phyloP scores from a whole-genome alignment of 1,140 invertebrate species.

The Saccostrea cuccullata region DNA sequence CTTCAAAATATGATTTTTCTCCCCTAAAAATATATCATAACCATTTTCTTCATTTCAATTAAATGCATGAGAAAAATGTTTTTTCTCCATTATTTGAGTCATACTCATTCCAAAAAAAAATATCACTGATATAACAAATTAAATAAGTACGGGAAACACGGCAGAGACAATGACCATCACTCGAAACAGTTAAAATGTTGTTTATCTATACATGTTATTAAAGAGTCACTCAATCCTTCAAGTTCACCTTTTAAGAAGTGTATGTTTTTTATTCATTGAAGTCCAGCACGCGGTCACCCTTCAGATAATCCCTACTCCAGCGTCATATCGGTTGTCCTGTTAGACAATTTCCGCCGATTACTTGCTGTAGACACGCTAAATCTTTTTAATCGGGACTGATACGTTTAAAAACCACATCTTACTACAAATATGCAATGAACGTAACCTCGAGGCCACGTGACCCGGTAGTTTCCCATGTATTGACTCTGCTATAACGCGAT shows the following conservation, averaged over 20 bases:
- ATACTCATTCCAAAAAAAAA: background rate
- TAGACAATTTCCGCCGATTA: background rate
- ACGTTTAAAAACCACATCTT: background rate
- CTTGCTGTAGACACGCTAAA: background rate
- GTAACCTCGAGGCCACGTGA: background rate
- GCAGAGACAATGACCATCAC: background rate
- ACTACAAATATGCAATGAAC: background rate
- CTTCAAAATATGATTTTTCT: no score
- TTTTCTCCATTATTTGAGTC: background rate
- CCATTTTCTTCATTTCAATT: no score
- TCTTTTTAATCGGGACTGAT: background rate
- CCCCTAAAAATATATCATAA: no score
- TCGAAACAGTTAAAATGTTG: background rate
- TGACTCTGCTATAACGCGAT: background rate
- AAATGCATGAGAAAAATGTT: no score
- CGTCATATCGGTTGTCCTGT: background rate
- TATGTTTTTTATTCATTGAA: background rate
- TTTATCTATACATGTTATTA: background rate
- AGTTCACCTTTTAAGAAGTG: background rate
- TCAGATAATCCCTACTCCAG: background rate
- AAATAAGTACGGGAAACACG: background rate
- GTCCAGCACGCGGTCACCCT: conserved; percentile 13
- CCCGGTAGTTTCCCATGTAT: conserved; percentile 29
- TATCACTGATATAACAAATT: background rate
- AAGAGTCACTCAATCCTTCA: background rate